Evolutionary conservation across 2,113 vertebrate species (phyloP), one percentile per base, ranked within the genome.

Genomic region (Peromyscus californicus): DNA sequence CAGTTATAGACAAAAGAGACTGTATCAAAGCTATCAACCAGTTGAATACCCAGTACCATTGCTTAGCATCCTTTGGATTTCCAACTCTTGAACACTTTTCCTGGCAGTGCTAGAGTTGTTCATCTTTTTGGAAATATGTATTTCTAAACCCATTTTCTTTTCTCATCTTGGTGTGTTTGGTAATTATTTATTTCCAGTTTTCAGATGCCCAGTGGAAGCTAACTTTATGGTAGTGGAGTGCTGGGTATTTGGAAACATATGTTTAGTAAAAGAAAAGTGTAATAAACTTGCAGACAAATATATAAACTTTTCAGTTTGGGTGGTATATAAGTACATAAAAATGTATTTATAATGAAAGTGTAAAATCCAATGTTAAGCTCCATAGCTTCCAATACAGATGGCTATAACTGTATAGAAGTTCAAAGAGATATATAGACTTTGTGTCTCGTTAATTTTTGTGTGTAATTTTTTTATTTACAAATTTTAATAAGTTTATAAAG

Each of bases 241-340:
- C 8, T 74, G 48, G 31, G 3, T 82, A 51, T 78, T 70, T 26
- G 29, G 31, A 75, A 83, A 39, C 22, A 22, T 85, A 42, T 83
- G 12, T 79, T 95, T 90, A 70, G 70, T 76, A 78, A 94, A 31
- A 33, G 22, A 16, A 89, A 88, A 95, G n/a, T 74, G 31, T 72
- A 70, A 84, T 63, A 93, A 87, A 65, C 33, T 83, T 92, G 24
- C 10, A 95, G 67, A 45, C 36, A 95, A 96, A 89, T 78, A 21
- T 24, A 21, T 29, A 89, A 87, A 69, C 72, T 90, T 93, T 75
- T 84, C 22, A 61, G 36, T 61, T 42, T 84, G 24, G 7, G 22
- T 84, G n/a, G 10, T 84, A 8, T 13, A 39, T 29, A 61, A 9
- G 57, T 83, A 36, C n/a, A 61, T 83, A 39, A 8, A 76, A 83